Evolutionary conservation across 2,797 vertebrate species (phyloP), one percentile per base, ranked within the genome.

Genomic region (Tragopan temminckii): DNA sequence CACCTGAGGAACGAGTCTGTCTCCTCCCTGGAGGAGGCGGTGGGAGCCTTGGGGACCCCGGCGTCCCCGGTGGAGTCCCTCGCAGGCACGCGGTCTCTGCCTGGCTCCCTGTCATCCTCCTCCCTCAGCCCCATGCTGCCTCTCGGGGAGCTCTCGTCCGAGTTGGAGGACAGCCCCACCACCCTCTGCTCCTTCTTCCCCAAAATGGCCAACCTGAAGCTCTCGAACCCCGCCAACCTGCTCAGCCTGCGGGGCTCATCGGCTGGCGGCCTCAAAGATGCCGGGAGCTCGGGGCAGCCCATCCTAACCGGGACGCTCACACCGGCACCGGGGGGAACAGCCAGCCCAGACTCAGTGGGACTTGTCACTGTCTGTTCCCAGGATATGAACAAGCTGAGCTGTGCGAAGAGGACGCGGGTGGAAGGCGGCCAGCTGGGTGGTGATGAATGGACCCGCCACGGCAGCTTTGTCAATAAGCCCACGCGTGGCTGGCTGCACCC

Each of bases 351-450:
- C 89, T 98, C 96, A 97, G 81, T 3, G 1, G 90, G 96, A 78
- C 75, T 97, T 98, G 97, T 98, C 94, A 89, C 92, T 98, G 98
- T 98, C 97, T 99, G 95, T 98, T 97, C 97, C 96, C 99, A 99
- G 99, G 99, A 99, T 97, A 99, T 99, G 99, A 99, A 99, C 99
- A 99, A 99, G 98, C 98, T 99, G 97, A 99, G 99, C 95, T 99
- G 98, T 95, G 98, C 98, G 95, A 98, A 99, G 98, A 98, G 99
- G 98, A 99, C 98, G 96, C 98, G 99, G 91, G 99, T 99, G 97
- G 99, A 99, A 98, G 99, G 99, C 25, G 99, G 99, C 79, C 99
- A 99, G 97, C 98, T 99, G 48, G 99, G 99, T 70, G 99, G 99
- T 55, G 99, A 99, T 61, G 99, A 99, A 97, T 99, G 99, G 99